phyloP scores from a whole-genome alignment of 2,797 vertebrate species.

The Psittacula echo region DNA sequence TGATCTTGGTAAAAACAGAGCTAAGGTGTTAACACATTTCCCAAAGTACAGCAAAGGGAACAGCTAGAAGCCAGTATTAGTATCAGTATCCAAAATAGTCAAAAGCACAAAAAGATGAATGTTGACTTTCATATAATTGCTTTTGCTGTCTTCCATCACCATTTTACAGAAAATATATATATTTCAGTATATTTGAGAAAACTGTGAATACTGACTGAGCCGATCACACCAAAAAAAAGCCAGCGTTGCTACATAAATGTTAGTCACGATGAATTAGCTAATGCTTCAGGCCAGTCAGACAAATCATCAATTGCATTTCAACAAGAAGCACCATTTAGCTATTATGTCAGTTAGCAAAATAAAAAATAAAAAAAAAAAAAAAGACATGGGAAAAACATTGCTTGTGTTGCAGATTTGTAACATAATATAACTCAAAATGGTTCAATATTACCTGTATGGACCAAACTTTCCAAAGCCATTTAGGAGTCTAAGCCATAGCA shows the following conservation, averaged over 20 bases:
- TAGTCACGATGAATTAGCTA: neutral
- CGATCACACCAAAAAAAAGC: neutral
- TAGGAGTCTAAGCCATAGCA: neutral
- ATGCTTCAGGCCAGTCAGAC: neutral
- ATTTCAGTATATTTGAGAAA: neutral
- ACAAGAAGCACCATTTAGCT: neutral
- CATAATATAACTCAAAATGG: neutral
- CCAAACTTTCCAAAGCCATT: neutral
- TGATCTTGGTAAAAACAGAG: neutral
- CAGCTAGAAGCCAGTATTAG: neutral
- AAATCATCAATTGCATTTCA: neutral
- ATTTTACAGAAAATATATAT: neutral
- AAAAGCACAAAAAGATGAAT: neutral
- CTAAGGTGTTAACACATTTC: neutral
- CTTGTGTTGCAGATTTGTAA: neutral
- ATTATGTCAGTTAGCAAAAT: neutral
- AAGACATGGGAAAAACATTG: neutral
- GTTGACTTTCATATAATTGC: neutral
- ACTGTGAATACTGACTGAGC: neutral
- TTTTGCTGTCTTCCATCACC: neutral
- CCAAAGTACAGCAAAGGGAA: neutral
- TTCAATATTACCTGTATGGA: neutral
- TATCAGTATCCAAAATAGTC: neutral
- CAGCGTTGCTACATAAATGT: neutral
- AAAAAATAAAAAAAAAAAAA: neutral